Base-by-base conservation (phyloP, 2,113 vertebrate species). In the Caranx ignobilis region DNA sequence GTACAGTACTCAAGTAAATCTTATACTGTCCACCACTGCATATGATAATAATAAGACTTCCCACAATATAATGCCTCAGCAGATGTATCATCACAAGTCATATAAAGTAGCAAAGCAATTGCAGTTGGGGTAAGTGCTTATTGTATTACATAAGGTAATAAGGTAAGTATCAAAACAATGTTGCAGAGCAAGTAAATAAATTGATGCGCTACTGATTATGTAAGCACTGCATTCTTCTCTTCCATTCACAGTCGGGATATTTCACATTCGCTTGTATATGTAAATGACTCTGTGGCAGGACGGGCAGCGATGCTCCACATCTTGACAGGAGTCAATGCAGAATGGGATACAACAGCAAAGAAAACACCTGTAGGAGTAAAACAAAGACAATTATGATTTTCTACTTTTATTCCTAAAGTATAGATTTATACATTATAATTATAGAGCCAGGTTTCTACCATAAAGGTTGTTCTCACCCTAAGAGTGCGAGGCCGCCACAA, bases 321-420 rank as follows among this genome's bases (percentile, higher is more conserved):
- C 97, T 81, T 96, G 92, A 18, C 96, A 93, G 35, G 95, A 91
- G 3, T 98, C 96, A 60, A 97, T 35, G 4, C 96, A 98, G 92
- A 98, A 98, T 0, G 97, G 98, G 82, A 97, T 95, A 57, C 95
- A 94, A 75, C 97, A 97, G 88, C 97, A 98, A 1, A 85, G 79
- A 93, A 96, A 21, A 32, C 95, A 98, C 72, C 97, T 98, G 59
- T 1, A 37, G 19, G 11, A 45, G 41, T 11, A 31, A 69, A 72
- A 70, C 18, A 54, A 56, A n/a, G 5, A 26, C 0, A 71, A 5
- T 39, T 56, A 0, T 10, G 3, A 59, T 5, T 12, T 64, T 45
- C 6, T 10, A 32, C 3, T 59, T 59, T 64, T 47, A 1, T 52
- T 59, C 5, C 43, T 31, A 3, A 19, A 32, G 7, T 10, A 37